A percentile compares a stretch with the other conserved stretches of the same genome.
Evolutionary conservation across 2,888 invertebrate species (phyloP).

Genomic region (Caenorhabditis drosophilae): DNA sequence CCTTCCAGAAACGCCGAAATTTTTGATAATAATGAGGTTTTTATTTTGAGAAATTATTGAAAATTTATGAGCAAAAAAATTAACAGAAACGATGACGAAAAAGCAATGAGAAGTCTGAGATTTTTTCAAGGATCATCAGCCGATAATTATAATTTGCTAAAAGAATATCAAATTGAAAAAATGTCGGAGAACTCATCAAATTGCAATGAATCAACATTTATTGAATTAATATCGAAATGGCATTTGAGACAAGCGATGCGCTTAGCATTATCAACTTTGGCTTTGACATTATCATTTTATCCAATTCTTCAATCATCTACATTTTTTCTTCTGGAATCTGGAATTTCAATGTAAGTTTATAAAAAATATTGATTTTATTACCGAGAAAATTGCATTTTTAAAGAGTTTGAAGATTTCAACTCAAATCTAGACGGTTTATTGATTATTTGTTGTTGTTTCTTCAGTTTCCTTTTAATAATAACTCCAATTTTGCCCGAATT

Average conservation of each 20-base stretch:
- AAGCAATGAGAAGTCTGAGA: slow-evolving; percentile 51
- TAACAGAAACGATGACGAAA: slow-evolving; percentile 46
- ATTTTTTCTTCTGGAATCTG: slow-evolving; percentile 50
- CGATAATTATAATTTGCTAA: slow-evolving; percentile 40
- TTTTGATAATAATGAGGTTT: slow-evolving; percentile 55
- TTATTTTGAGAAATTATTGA: slow-evolving; percentile 2
- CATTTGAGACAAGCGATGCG: slow-evolving; percentile 60
- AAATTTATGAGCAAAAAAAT: neutral
- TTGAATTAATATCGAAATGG: slow-evolving; percentile 56
- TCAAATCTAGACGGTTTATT: too few species aligned
- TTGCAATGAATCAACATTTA: slow-evolving; percentile 12
- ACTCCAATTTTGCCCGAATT: too few species aligned
- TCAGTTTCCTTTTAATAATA: neutral
- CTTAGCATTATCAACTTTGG: slow-evolving; percentile 52
- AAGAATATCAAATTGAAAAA: slow-evolving; percentile 50
- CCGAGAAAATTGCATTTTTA: too few species aligned
- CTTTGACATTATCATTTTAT: slow-evolving; percentile 60
- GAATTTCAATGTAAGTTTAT: slow-evolving; percentile 30
- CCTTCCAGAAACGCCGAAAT: slow-evolving; percentile 64
- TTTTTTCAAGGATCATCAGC: slow-evolving; percentile 56
- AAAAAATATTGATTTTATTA: neutral
- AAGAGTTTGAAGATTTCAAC: too few species aligned
- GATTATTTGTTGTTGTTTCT: too few species aligned
- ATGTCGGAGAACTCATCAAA: slow-evolving; percentile 13
- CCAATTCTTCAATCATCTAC: slow-evolving; percentile 64